phyloP scores from a whole-genome alignment of 92 coral and sea anemone species.

The Ricordea florida region DNA sequence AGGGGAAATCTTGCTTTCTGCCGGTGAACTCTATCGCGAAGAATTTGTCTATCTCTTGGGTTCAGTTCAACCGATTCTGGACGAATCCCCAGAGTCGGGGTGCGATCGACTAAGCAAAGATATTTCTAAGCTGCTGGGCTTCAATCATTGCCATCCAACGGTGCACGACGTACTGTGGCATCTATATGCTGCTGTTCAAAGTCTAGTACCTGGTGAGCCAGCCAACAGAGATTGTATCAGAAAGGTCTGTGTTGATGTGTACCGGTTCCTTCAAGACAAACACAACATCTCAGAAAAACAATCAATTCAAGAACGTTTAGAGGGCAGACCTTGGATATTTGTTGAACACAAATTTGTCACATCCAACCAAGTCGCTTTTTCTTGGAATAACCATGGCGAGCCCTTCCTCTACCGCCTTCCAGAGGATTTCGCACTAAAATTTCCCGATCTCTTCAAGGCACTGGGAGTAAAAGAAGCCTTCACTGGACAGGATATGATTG shows the following conservation, averaged over 20 bases:
- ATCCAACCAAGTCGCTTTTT: constrained; percentile 80
- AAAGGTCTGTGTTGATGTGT: constrained; percentile 72
- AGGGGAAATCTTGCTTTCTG: constrained; percentile 50
- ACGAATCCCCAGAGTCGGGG: constrained; percentile 82
- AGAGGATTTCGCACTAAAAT: constrained; percentile 70
- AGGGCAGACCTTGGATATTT: constrained; percentile 84
- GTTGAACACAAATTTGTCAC: constrained; percentile 75
- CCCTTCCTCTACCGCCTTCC: constrained; percentile 89
- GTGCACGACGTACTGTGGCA: constrained; percentile 77
- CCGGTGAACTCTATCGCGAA: constrained; percentile 66
- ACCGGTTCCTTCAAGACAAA: constrained; percentile 72
- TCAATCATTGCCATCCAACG: constrained; percentile 39
- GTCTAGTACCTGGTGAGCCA: constrained; percentile 34
- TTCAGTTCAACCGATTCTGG: constrained; percentile 77
- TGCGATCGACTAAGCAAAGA: constrained; percentile 81
- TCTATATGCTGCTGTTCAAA: constrained; percentile 76
- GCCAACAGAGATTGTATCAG: constrained; percentile 58
- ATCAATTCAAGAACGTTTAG: constrained; percentile 58
- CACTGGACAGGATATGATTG: constrained; percentile 69
- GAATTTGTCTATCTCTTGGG: constrained; percentile 69
- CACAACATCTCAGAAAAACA: constrained; percentile 67
- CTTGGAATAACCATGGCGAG: constrained; percentile 84
- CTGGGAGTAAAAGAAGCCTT: constrained; percentile 81
- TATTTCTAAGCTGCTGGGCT: constrained; percentile 67
- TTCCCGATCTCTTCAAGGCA: constrained; percentile 70